Base-by-base conservation (phyloP, 2,113 vertebrate species). In the Archilochus colubris region DNA sequence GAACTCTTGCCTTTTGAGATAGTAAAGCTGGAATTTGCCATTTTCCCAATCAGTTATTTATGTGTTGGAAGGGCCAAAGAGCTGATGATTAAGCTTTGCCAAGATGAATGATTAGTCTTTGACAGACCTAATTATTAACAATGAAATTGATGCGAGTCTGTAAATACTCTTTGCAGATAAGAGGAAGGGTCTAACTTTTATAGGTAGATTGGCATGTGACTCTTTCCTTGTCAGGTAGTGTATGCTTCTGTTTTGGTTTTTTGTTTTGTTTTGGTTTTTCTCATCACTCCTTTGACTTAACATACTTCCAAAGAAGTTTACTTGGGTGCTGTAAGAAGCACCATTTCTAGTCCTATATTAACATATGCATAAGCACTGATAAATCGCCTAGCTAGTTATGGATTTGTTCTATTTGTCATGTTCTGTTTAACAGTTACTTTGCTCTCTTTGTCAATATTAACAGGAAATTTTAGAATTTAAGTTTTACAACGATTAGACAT, bases 101-200 rank as follows among this genome's bases (percentile, higher is more conserved):
- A 66, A 40, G n/a, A 17, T 54, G 30, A 40, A 12, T 46, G 19
- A 82, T 7, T 27, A 9, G 27, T 53, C 51, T 43, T n/a, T 38
- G 43, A 6, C 25, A 27, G 48, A 61, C 40, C 43, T 57, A 28
- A 3, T 53, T 46, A 21, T 21, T 57, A 63, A 70, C 38, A 12
- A 19, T 31, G 25, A 28, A 22, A 59, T 43, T 38, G 24, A 12
- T 0, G 0, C n/a, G 53, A 38, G 8, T 40, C 50, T 76, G 10
- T 30, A 2, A n/a, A 50, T 57, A 17, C 16, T 72, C 30, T 68
- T n/a, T 69, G 83, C 43, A 51, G 57, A 13, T 24, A 46, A 10
- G 36, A 43, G 44, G 50, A 36, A 19, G 30, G 31, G 22, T 84
- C 5, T 24, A 7, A 61, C 24, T n/a, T 70, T 38, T 55, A 63